Evolutionary conservation across 1,140 invertebrate genomes (phyloP).

Genomic region (Rhyzopertha dominica): DNA sequence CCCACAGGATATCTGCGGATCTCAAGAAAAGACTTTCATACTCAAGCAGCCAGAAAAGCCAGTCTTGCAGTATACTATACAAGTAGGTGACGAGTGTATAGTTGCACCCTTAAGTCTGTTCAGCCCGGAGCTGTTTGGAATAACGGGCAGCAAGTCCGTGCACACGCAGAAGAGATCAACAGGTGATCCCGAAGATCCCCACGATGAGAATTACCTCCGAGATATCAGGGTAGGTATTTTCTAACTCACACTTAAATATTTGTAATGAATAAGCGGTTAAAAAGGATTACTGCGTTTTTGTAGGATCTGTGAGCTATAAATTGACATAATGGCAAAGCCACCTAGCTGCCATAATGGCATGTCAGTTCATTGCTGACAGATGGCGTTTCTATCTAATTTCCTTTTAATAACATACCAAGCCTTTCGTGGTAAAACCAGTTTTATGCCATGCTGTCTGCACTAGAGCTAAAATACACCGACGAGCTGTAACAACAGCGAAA

Average conservation of each 20-base stretch:
- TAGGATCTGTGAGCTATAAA: too few species aligned
- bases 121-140: conserved; percentile 80
- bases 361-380: too few species aligned
- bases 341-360: too few species aligned
- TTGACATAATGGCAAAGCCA: too few species aligned
- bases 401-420: too few species aligned
- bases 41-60: conserved; percentile 67
- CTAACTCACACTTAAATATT: background rate
- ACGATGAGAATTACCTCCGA: conserved; percentile 85
- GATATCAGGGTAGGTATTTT: conserved; percentile 71
- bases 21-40: conserved; percentile 72
- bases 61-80: conserved; percentile 69
- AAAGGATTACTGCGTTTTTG: too few species aligned
- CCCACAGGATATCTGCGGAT: conserved; percentile 72
- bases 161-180: conserved; percentile 68
- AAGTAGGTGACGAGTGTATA: conserved; percentile 91
- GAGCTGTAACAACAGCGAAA: too few species aligned
- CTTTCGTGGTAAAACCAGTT: too few species aligned
- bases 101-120: conserved; percentile 85
- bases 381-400: too few species aligned
- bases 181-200: conserved; percentile 88
- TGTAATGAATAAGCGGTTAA: too few species aligned
- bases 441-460: too few species aligned
- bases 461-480: too few species aligned
- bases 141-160: conserved; percentile 69